Base-by-base conservation (phyloP, 2,888 invertebrate genomes). In the Drosophila nigritarsus region DNA sequence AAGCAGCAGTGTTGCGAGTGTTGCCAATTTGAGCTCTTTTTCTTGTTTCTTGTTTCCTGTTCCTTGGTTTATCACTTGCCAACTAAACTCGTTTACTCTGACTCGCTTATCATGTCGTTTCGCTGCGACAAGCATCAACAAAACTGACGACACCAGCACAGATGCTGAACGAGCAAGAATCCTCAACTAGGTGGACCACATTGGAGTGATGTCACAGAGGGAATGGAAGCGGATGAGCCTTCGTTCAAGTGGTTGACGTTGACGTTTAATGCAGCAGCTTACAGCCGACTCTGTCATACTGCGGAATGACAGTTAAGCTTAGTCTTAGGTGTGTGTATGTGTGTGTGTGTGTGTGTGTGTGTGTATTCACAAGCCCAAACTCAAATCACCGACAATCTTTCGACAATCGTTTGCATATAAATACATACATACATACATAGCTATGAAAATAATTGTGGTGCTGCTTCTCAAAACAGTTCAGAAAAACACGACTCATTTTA, bases 21-120 rank as follows among this genome's bases (percentile, higher is more conserved):
- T 70, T 87, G 79, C 68, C 88, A 83, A 83, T 84, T 87, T 81
- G 15, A 67, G 83, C 54, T 49, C 38, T 65, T 66, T 64, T 51
- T 58, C 60, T 48, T 54, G 50, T 38, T 53, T 15, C 64, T 58
- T 69, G 68, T 38, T 36, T 36, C 27, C 11, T 13, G 24, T 24
- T 59, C 20, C 65, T 50, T 69, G 70, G 86, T 83, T 84, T 80
- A 89, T 84, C 83, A 83, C 83, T 75, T 80, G 73, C 71, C 68
- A 86, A 89, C 87, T 87, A 84, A 84, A 83, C 84, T 83, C 81
- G 78, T 86, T 84, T 82, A 66, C 77, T 74, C 73, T 75, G 83
- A 82, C 74, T 77, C 83, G 86, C 85, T 83, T 83, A 83, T 88
- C 88, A 83, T 83, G 73, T 65, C 83, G 75, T 70, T 73, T 42